Conservation (phyloP, 2,888 invertebrate genomes). For the Maniola hyperantus region DNA sequence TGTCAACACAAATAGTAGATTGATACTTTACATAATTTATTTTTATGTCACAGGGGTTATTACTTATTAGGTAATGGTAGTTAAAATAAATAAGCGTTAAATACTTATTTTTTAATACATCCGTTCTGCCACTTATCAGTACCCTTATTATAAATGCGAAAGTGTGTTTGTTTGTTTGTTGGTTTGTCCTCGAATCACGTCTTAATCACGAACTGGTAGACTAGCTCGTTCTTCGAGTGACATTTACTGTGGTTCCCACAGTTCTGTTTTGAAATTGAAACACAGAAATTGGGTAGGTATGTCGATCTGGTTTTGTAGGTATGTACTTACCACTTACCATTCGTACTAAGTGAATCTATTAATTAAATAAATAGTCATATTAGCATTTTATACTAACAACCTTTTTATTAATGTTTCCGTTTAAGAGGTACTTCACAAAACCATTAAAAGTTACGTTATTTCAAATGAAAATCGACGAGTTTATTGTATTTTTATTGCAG, state of each 20-base stretch:
- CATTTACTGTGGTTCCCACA: too few species aligned
- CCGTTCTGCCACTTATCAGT: too few species aligned
- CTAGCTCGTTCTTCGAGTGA: too few species aligned
- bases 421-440: slow-evolving; percentile 3
- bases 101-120: too few species aligned
- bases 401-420: slow-evolving; percentile 6
- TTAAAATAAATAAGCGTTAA: neutral
- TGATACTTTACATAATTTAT: neutral
- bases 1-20: neutral
- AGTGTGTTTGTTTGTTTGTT: too few species aligned
- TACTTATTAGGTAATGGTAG: neutral
- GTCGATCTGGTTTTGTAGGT: too few species aligned
- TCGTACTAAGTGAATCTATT: neutral
- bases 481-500: slow-evolving; percentile 7
- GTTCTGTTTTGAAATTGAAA: neutral
- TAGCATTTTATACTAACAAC: neutral
- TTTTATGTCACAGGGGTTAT: neutral
- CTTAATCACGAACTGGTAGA: too few species aligned
- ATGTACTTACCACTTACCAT: too few species aligned
- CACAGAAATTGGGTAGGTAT: neutral
- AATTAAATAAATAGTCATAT: neutral
- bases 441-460: slow-evolving; percentile 8
- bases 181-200: too few species aligned
- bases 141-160: too few species aligned
- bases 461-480: neutral